Base-by-base conservation (phyloP, 1,140 invertebrate genomes). In the Leptoteleia sp. region DNA sequence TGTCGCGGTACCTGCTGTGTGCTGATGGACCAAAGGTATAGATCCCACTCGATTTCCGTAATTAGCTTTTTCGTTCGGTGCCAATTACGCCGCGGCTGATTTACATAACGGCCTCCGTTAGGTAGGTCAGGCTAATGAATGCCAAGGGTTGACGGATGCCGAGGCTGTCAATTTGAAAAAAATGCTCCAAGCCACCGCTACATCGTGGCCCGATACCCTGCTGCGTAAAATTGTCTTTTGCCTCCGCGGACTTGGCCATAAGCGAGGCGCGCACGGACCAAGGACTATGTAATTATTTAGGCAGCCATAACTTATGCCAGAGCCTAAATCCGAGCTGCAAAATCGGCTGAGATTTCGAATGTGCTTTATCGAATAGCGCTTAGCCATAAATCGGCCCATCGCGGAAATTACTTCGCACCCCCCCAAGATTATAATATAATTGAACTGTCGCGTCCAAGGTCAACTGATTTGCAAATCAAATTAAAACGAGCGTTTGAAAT, bases 221-320 rank as follows among this genome's bases (percentile, higher is more conserved):
- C 88, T 89, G 88, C 76, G 88, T 85, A 88, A 89, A 89, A 89
- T 89, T 89, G 88, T 89, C 88, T 89, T 89, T 88, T 88, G 87
- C 87, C 87, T 89, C 87, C 83, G 83, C 82, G 81, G 25, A 48
- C 81, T n/a, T 83, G 80, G 82, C 83, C 83, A 81, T 82, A 82
- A 84, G 64, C 50, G n/a, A 16, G 55, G 25, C 81, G 78, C 42
- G 76, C 78, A 79, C 81, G 80, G 82, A 70, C 79, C 77, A 79
- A 80, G 79, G 81, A 83, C 84, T 84, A 81, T 87, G 86, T 89
- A 88, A 88, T 89, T 89, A 88, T 89, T 88, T 85, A 79, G 83
- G 79, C 81, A 79, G 80, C 81, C 82, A 87, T 89, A 88, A 88
- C 83, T 88, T 87, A 87, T 85, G 64, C 47, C 72, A n/a, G n/a